Conservation (phyloP, 2,888 invertebrate genomes). For the Drosophila incognita region DNA sequence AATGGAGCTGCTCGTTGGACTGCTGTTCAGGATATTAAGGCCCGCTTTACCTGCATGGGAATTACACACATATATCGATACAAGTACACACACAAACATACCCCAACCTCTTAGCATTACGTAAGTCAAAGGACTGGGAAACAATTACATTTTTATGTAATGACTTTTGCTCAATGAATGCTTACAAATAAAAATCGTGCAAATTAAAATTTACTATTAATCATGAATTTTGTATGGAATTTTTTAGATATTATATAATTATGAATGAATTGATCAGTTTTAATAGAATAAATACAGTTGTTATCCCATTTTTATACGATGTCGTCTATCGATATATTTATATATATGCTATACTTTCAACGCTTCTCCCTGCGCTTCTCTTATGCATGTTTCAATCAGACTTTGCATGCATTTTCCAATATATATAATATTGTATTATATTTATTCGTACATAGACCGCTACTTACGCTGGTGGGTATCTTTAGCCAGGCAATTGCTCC, state of each 20-base stretch:
- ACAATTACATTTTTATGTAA: neutral
- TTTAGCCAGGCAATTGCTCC: constrained; percentile 93
- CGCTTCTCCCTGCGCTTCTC: constrained; percentile 6
- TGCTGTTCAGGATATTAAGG: constrained; percentile 58
- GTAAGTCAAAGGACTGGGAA: neutral
- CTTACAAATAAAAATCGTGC: neutral
- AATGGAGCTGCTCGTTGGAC: constrained; percentile 52
- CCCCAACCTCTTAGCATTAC: constrained; percentile 2
- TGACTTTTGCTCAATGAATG: neutral
- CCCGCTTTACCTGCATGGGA: constrained; percentile 73
- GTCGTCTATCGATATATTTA: neutral
- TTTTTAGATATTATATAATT: neutral
- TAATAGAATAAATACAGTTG: neutral
- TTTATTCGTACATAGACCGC: neutral
- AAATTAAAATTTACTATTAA: neutral
- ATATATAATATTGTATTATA: neutral
- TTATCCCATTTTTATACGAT: neutral
- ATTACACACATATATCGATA: constrained; percentile 33
- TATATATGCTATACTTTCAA: neutral
- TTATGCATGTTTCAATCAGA: neutral
- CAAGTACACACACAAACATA: constrained; percentile 28
- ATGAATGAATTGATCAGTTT: neutral
- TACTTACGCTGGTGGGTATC: constrained; percentile 93
- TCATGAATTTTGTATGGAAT: neutral
- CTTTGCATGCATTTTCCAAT: constrained; percentile 5